Conservation (phyloP, 2,113 vertebrate species). For the Ceyx melanurus region DNA sequence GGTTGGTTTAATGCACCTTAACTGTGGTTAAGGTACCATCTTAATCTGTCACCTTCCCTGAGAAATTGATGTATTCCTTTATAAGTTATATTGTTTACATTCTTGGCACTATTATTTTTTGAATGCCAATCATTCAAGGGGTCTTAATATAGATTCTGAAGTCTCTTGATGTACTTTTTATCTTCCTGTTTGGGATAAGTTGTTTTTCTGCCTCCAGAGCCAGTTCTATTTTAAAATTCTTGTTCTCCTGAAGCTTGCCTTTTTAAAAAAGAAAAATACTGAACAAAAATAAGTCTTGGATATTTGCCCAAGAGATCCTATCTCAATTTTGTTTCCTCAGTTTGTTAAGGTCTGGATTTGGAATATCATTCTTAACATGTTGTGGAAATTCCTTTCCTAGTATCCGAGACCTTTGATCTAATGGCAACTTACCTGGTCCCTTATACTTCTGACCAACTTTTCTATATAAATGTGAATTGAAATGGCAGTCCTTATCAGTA, state of each 20-base stretch:
- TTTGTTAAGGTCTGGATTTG: not conserved
- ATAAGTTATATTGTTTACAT: not conserved
- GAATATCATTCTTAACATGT: not conserved
- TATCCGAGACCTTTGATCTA: not conserved
- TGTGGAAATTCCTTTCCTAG: not conserved
- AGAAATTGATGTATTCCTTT: not conserved
- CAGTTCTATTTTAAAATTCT: not conserved
- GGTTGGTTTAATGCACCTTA: not conserved
- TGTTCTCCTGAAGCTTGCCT: not conserved
- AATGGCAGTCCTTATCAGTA: not conserved
- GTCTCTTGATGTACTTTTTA: not conserved
- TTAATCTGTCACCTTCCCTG: not conserved
- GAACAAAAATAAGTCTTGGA: not conserved
- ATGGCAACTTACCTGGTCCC: not conserved
- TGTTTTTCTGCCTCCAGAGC: not conserved
- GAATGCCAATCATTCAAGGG: not conserved
- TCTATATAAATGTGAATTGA: not conserved
- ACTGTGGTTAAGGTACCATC: not conserved
- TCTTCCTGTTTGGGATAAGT: not conserved
- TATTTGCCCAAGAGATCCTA: not conserved
- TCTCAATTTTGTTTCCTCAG: not conserved
- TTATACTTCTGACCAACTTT: not conserved
- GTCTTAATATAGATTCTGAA: not conserved
- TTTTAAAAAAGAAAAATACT: not conserved
- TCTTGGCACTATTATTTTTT: not conserved